A percentile compares a stretch with the other conserved stretches of the same genome.
Conservation (phyloP, 2,888 invertebrate genomes). For the Altica lythri region DNA sequence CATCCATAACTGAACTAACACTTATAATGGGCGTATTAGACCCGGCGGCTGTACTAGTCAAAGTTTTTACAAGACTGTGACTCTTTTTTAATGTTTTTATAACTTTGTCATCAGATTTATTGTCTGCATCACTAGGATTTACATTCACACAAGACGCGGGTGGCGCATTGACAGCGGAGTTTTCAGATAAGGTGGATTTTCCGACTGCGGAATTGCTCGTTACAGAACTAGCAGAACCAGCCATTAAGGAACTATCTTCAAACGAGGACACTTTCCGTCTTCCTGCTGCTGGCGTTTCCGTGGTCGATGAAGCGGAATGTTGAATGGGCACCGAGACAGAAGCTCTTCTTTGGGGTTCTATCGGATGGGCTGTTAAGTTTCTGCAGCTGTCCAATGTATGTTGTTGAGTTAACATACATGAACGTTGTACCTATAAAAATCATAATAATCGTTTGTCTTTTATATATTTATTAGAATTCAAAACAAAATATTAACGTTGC, state of each 20-base stretch:
- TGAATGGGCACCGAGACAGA: slow-evolving; percentile 57
- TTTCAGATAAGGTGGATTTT: slow-evolving; percentile 5
- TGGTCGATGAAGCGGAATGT: slow-evolving; percentile 51
- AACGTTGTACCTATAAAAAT: slow-evolving; percentile 63
- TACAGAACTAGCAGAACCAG: slow-evolving; percentile 36
- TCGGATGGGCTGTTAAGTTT: slow-evolving; percentile 52
- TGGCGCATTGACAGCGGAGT: neutral
- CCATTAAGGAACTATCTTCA: slow-evolving; percentile 54
- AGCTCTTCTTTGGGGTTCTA: slow-evolving; percentile 53
- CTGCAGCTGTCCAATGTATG: slow-evolving; percentile 68
- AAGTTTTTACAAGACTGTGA: slow-evolving; percentile 55
- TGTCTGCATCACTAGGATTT: slow-evolving; percentile 52
- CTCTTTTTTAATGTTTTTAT: slow-evolving; percentile 53
- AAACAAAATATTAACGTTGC: no score
- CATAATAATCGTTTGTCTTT: no score
- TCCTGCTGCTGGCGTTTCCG: slow-evolving; percentile 46
- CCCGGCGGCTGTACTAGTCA: slow-evolving; percentile 50
- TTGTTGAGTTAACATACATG: slow-evolving; percentile 68
- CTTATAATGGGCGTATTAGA: slow-evolving; percentile 67
- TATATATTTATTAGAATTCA: no score
- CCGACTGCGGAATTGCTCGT: slow-evolving; percentile 5
- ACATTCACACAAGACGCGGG: slow-evolving; percentile 33
- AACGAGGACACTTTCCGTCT: slow-evolving; percentile 58
- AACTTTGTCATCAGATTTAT: slow-evolving; percentile 43
- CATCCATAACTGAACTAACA: slow-evolving; percentile 74